Conservation (phyloP, 2,113 vertebrate species). For the Maylandia zebra region DNA sequence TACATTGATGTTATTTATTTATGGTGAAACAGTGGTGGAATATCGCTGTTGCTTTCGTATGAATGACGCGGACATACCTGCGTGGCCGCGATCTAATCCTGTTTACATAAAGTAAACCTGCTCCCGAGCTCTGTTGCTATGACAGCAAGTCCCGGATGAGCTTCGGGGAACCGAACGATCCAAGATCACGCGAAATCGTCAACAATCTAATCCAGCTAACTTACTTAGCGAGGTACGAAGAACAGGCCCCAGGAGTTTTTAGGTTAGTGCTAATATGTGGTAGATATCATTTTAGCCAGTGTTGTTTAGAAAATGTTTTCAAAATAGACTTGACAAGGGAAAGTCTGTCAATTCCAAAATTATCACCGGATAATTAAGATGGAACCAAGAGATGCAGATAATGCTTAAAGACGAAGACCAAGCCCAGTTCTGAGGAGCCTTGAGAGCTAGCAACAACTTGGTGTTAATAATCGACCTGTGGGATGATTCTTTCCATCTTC, state of each 20-base stretch:
- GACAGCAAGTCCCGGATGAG: too few species aligned
- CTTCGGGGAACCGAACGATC: too few species aligned
- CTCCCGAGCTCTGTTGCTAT: too few species aligned
- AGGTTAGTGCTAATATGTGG: background rate
- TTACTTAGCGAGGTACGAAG: too few species aligned
- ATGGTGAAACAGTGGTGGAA: too few species aligned
- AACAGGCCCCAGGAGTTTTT: background rate
- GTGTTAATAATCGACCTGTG: background rate
- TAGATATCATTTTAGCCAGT: background rate
- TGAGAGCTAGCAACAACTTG: background rate
- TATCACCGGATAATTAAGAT: background rate
- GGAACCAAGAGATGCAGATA: background rate
- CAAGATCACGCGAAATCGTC: too few species aligned
- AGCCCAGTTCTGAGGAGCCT: background rate
- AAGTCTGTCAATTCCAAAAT: background rate
- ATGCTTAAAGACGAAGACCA: background rate
- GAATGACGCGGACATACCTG: too few species aligned
- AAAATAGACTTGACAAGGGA: fast-evolving
- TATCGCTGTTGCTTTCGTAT: too few species aligned
- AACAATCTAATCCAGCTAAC: too few species aligned
- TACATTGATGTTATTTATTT: too few species aligned
- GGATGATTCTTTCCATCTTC: background rate
- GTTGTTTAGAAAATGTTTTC: background rate
- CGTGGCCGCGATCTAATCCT: too few species aligned
- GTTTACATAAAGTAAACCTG: too few species aligned